phyloP scores from a whole-genome alignment of 2,797 vertebrate genomes.

The Gallirallus australis region DNA sequence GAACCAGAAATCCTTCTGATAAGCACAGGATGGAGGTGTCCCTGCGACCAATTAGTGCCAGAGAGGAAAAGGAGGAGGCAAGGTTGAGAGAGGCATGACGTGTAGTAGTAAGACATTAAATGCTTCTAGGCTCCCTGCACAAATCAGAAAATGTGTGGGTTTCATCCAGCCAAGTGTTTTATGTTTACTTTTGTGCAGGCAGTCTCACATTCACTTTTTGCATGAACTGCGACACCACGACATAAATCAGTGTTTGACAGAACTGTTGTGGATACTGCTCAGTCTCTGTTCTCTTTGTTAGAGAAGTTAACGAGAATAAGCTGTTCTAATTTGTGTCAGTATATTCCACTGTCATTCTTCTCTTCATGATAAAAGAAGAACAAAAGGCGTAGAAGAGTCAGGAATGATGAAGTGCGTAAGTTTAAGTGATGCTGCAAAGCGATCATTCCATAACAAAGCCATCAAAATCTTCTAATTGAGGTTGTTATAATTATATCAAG shows the following conservation, averaged over 20 bases:
- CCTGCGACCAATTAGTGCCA: rapidly evolving
- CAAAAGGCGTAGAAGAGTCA: conserved; percentile 61
- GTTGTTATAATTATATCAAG: conserved; percentile 56
- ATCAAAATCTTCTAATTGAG: conserved; percentile 62
- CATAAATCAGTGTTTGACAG: conserved; percentile 28
- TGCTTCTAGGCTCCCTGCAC: neutral
- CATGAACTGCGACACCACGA: neutral
- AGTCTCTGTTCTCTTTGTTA: neutral
- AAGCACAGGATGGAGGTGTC: rapidly evolving
- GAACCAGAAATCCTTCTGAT: too few species aligned
- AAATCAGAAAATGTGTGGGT: neutral
- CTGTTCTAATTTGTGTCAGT: conserved; percentile 70
- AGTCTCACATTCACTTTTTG: neutral
- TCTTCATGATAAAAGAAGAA: conserved; percentile 52
- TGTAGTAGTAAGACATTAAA: neutral
- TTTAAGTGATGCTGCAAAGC: conserved; percentile 43
- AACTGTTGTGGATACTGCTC: conserved; percentile 19
- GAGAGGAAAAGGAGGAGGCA: neutral
- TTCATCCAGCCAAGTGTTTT: neutral
- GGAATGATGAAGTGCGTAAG: conserved; percentile 41
- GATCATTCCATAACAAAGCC: conserved; percentile 47
- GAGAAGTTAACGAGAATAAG: conserved; percentile 70
- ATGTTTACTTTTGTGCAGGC: neutral
- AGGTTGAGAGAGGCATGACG: neutral
- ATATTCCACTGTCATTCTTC: conserved; percentile 59